A percentile compares a stretch with the other conserved stretches of the same genome.
These are phyloP conservation scores for Caenorhabditis uteleia DNA, from an alignment of 2,888 invertebrate species.

Conservation along the genomic window DNA sequence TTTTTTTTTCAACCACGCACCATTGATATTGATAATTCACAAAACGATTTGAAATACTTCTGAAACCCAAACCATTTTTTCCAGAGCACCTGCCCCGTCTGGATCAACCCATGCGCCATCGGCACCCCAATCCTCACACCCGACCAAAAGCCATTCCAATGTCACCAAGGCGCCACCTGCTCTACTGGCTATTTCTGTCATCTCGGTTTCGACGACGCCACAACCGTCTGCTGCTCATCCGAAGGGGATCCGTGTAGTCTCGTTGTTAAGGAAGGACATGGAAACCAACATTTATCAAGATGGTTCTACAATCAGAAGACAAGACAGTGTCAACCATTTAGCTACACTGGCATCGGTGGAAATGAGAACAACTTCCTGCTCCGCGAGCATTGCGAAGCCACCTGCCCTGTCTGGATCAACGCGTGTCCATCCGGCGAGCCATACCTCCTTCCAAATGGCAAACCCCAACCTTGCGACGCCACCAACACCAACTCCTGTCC, in stretches of 20 bases:
- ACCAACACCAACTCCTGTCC: conserved; percentile 50
- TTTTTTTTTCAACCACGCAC: too few species aligned
- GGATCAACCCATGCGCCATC: conserved; percentile 62
- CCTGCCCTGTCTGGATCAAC: conserved; percentile 63
- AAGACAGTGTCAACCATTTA: conserved; percentile 59
- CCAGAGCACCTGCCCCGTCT: conserved; percentile 58
- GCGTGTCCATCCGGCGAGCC: conserved; percentile 64
- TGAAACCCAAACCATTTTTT: too few species aligned
- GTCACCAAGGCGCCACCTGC: conserved; percentile 53
- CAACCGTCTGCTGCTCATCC: conserved; percentile 64
- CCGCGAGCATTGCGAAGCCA: conserved; percentile 60
- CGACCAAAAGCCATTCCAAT: conserved; percentile 48
- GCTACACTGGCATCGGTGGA: conserved; percentile 60
- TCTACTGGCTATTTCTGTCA: conserved; percentile 59
- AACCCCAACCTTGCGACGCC: conserved; percentile 44
- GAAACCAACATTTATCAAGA: conserved; percentile 37
- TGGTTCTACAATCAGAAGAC: conserved; percentile 56
- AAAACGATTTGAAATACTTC: too few species aligned
- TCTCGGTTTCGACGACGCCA: conserved; percentile 60
- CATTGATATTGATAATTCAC: too few species aligned
- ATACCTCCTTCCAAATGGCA: conserved; percentile 43
- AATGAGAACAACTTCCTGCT: conserved; percentile 67
- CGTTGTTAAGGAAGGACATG: conserved; percentile 48
- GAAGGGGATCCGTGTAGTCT: conserved; percentile 55
- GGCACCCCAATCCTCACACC: conserved; percentile 58